Percentiles rank a stretch among this genome's conserved stretches.
Conservation (phyloP, 35 echinoderm and acorn worm species). For the Eucidaris tribuloides region DNA sequence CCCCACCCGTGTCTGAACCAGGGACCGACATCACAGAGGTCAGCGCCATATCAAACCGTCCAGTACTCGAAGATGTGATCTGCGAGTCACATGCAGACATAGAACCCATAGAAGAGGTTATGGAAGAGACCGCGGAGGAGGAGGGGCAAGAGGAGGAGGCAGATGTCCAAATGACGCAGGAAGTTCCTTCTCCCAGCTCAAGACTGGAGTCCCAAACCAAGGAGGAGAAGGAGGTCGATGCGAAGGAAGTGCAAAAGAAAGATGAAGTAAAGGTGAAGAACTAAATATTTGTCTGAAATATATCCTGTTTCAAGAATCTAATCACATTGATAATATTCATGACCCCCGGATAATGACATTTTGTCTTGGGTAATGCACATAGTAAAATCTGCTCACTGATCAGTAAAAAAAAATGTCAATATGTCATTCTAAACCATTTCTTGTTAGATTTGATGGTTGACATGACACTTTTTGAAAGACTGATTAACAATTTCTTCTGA, state of each 20-base stretch:
- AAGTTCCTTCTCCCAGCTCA: not conserved
- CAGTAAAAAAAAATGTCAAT: too few relatives aligned
- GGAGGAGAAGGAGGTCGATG: not conserved
- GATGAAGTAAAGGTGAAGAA: not conserved
- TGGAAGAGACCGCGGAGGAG: slow-evolving; percentile 20
- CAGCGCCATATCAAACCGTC: slow-evolving; percentile 61
- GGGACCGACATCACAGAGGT: slow-evolving; percentile 88
- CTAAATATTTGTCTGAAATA: too few relatives aligned
- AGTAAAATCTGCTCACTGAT: too few relatives aligned
- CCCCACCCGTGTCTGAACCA: slow-evolving; percentile 76
- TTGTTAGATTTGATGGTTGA: too few relatives aligned
- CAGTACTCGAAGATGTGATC: slow-evolving; percentile 76
- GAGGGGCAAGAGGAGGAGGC: slow-evolving; percentile 29
- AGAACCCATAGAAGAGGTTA: not conserved
- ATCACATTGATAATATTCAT: too few relatives aligned
- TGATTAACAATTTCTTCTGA: too few relatives aligned
- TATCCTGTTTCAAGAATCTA: not conserved
- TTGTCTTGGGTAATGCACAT: too few relatives aligned
- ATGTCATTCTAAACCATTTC: too few relatives aligned
- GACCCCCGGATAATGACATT: too few relatives aligned
- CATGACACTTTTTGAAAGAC: too few relatives aligned
- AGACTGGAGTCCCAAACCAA: not conserved
- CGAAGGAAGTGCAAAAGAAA: not conserved
- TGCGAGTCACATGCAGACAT: slow-evolving; percentile 64
- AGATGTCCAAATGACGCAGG: slow-evolving; percentile 32